Conservation (phyloP, 2,888 invertebrate genomes). For the Caradrina kadenii region DNA sequence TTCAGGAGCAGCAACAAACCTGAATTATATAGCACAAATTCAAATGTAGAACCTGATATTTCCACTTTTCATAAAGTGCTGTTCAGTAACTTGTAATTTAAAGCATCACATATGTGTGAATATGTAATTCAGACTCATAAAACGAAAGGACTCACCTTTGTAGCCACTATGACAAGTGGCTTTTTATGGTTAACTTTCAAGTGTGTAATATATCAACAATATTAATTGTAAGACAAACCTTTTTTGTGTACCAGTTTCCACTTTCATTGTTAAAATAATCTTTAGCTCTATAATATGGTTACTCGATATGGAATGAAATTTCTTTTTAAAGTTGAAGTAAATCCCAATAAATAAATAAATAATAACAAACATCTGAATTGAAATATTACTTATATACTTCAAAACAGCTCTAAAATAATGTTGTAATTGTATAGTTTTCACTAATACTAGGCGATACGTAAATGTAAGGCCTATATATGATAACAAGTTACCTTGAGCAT, state of each 20-base stretch:
- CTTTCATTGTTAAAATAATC: conserved; percentile 1
- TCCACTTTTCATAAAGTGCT: conserved; percentile 93
- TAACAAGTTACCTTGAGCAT: too few relatives aligned
- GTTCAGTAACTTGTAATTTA: conserved; percentile 88
- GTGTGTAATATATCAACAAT: conserved; percentile 21
- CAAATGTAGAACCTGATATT: conserved; percentile 92
- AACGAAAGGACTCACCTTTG: background rate
- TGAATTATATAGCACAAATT: conserved; percentile 87
- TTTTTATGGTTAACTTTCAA: conserved; percentile 8
- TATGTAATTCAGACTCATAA: background rate
- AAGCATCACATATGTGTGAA: conserved; percentile 24
- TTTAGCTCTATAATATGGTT: background rate
- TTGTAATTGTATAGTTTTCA: background rate
- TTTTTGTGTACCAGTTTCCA: background rate
- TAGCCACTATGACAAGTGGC: conserved; percentile 10
- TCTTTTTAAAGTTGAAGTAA: conserved; percentile 4
- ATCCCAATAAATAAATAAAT: conserved; percentile 2
- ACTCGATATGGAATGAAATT: background rate
- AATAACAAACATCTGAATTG: background rate
- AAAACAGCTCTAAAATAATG: background rate
- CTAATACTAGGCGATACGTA: too few relatives aligned
- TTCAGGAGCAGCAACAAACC: conserved; percentile 82
- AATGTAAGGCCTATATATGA: background rate
- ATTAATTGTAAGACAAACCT: background rate
- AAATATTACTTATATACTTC: conserved; percentile 5